Evolutionary conservation across 2,888 invertebrate genomes (phyloP).

Genomic region (Cybosia mesomella): DNA sequence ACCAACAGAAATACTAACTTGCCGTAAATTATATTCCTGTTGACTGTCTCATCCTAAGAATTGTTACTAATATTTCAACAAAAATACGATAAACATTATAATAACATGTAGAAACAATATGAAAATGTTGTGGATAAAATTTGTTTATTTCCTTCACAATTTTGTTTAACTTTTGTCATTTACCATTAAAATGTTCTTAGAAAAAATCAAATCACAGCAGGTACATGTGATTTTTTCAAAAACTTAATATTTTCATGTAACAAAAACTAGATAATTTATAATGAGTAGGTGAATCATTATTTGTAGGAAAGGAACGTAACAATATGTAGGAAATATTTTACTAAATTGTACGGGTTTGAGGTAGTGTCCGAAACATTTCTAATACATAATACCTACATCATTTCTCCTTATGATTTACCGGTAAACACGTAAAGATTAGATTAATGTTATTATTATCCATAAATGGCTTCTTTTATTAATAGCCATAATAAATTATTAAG

Average conservation of each 20-base stretch:
- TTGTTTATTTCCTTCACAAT: conserved; percentile 50
- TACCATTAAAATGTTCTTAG: conserved; percentile 26
- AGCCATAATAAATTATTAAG: conserved; percentile 1
- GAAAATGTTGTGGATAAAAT: conserved; percentile 44
- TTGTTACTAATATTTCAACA: conserved; percentile 37
- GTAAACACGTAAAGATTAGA: not conserved
- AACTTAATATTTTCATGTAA: not conserved
- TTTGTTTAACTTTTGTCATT: conserved; percentile 30
- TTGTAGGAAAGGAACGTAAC: not conserved
- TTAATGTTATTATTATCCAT: conserved; percentile 21
- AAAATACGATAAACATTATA: conserved; percentile 33
- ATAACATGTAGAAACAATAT: conserved; percentile 44
- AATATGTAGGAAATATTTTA: not conserved
- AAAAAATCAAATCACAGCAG: too few relatives aligned
- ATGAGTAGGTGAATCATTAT: not conserved
- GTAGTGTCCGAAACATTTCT: not conserved
- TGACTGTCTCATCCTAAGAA: conserved; percentile 24
- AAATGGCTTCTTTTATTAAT: not conserved
- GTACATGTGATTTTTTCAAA: not conserved
- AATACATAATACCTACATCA: not conserved
- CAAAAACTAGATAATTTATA: not conserved
- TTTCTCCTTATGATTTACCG: not conserved
- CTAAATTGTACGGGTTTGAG: not conserved
- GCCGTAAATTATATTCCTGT: not conserved
- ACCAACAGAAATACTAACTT: conserved; percentile 19